Evolutionary conservation across 2,113 vertebrate species (phyloP).

Genomic region (Nothocercus nigrocapillus): DNA sequence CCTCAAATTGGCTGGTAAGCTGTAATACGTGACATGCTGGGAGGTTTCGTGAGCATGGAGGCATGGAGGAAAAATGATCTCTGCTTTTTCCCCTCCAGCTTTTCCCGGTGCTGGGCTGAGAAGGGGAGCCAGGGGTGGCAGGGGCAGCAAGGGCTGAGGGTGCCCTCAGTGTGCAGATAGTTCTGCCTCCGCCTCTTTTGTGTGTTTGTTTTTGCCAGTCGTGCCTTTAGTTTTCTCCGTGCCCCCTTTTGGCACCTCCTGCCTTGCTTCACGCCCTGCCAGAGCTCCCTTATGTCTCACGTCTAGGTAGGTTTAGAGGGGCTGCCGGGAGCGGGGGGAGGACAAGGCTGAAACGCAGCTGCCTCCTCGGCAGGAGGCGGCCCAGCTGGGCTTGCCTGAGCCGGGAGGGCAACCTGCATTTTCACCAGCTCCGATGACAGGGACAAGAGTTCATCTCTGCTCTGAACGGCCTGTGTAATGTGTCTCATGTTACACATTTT

Average conservation of each 20-base stretch:
- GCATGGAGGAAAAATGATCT: neutral
- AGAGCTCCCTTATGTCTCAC: neutral
- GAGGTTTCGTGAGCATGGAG: neutral
- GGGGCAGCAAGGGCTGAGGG: too few species aligned
- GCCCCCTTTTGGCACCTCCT: neutral
- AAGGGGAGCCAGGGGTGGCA: neutral
- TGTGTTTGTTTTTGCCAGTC: neutral
- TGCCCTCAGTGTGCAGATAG: neutral
- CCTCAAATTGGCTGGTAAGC: neutral
- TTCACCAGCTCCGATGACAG: neutral
- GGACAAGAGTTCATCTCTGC: neutral
- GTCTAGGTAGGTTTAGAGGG: neutral
- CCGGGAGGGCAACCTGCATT: neutral
- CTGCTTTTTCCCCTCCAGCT: neutral
- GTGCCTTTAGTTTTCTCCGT: neutral
- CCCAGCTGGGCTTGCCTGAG: neutral
- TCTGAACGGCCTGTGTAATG: neutral
- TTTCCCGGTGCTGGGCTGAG: neutral
- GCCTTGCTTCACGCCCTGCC: neutral
- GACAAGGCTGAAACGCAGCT: neutral
- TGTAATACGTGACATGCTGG: neutral
- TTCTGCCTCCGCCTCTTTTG: neutral
- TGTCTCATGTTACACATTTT: neutral
- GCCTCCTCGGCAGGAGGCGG: neutral
- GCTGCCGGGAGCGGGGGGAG: neutral